A percentile compares a stretch with the other conserved stretches of the same genome.
Evolutionary conservation across 1,140 invertebrate genomes (phyloP).

Genomic region (Acromyrmex charruanus): DNA sequence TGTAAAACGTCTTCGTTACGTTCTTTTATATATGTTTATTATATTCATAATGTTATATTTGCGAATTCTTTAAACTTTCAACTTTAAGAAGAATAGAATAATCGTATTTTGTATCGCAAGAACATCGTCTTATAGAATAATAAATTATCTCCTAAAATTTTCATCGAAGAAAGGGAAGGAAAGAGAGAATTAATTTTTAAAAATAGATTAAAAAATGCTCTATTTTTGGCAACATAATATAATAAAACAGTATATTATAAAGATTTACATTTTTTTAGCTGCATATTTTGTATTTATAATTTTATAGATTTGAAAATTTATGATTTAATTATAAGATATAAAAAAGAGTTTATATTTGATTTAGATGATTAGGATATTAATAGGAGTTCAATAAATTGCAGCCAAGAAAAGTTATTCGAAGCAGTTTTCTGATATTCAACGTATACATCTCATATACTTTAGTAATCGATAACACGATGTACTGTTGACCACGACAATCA

Average conservation of each 20-base stretch:
- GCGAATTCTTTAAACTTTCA: not conserved
- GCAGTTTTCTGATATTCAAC: not conserved
- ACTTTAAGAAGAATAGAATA: not conserved
- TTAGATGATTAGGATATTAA: not conserved
- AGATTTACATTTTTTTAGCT: not conserved
- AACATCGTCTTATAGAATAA: not conserved
- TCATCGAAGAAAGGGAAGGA: not conserved
- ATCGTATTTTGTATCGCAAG: not conserved
- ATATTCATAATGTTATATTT: not conserved
- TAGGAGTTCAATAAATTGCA: not conserved
- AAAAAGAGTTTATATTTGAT: not conserved
- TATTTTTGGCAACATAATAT: not conserved
- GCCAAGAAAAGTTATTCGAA: not conserved
- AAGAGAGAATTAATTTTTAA: not conserved
- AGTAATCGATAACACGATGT: not conserved
- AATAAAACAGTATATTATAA: not conserved
- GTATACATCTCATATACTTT: not conserved
- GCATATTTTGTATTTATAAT: not conserved
- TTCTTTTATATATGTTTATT: not conserved
- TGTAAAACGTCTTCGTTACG: constrained; percentile 52
- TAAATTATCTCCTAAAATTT: not conserved
- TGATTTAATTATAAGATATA: not conserved
- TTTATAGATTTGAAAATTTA: not conserved
- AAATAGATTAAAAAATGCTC: not conserved
- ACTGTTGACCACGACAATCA: not conserved